Base-by-base conservation (phyloP, 1,140 invertebrate genomes). In the Lanistes nyassanus region DNA sequence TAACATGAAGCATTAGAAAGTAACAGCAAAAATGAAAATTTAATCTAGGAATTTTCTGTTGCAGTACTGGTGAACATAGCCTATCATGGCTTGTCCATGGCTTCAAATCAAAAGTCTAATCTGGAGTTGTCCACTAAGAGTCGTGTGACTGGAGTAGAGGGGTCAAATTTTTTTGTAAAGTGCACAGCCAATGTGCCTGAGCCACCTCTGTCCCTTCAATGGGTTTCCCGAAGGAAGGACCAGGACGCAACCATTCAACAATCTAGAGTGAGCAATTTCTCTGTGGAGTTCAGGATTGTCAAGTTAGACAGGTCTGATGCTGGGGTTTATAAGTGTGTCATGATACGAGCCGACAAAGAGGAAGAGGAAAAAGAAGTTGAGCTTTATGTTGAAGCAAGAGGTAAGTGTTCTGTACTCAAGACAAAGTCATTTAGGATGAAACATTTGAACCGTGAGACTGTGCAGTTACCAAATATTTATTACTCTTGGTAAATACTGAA, bases 301-400 rank as follows among this genome's bases (percentile, higher is more conserved):
- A 74, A 74, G 23, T 39, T 74, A 39, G 36, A 74, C 42, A 60
- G 72, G 7, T 74, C 72, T 3, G 72, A 74, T 39, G 72, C 72
- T 23, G 60, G 62, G n/a, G 21, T 74, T n/a, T 74, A 74, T 23
- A 74, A 47, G n/a, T 74, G 72, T 26, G 72, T 74, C 36, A 65
- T 74, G 72, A 39, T 39, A 21, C 19, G 39, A 26, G 37, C 60
- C 0, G 72, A 74, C 62, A 34, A 51, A 37, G 67, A 36, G 23
- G 51, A 60, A 60, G 29, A 36, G 26, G 65, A 68, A 16, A 75
- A 75, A 69, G 16, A 37, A 55, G 29, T 68, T 34, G 34, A 34
- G 16, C 36, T 75, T 23, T 36, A 60, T 39, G 66, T 75, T 7
- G 23, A 53, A 31, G 51, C 55, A 13, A 66, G 56, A 75, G 62